Evolutionary conservation across 2,888 invertebrate genomes (phyloP).

Genomic region (Acleris holmiana): DNA sequence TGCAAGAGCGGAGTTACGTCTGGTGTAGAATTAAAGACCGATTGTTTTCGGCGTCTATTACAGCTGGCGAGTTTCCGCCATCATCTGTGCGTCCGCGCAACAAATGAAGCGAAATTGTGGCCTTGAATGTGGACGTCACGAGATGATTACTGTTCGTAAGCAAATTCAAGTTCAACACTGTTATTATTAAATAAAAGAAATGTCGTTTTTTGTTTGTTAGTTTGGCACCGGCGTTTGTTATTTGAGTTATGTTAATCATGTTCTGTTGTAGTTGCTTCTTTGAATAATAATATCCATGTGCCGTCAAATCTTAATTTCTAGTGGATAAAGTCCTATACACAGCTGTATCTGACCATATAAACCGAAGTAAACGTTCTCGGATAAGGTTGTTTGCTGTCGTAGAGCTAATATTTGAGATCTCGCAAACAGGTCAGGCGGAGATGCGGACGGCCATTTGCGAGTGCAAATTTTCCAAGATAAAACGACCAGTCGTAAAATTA

Average conservation of each 20-base stretch:
- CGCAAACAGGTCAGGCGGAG: conserved; percentile 74
- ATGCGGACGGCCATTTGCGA: conserved; percentile 74
- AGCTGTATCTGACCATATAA: conserved; percentile 51
- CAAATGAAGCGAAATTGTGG: conserved; percentile 27
- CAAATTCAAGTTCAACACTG: conserved; percentile 28
- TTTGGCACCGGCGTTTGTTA: neutral
- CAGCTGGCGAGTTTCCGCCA: conserved; percentile 26
- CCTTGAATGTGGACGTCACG: conserved; percentile 25
- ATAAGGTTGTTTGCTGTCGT: conserved; percentile 74
- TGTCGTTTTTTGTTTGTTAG: neutral
- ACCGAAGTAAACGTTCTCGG: conserved; percentile 70
- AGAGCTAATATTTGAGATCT: conserved; percentile 76
- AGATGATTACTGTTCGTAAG: conserved; percentile 12
- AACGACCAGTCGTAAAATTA: conserved; percentile 45
- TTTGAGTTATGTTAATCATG: neutral
- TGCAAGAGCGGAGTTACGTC: conserved; percentile 8
- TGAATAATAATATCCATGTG: too few relatives aligned
- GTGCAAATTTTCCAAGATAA: conserved; percentile 81
- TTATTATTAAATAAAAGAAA: conserved; percentile 11
- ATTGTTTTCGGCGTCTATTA: conserved; percentile 22
- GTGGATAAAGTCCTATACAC: conserved; percentile 23
- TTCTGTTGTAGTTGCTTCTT: neutral
- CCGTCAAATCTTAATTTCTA: conserved; percentile 15
- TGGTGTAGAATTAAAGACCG: conserved; percentile 16
- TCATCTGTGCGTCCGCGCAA: conserved; percentile 10